A percentile compares a stretch with the other conserved stretches of the same genome.
Conservation (phyloP, 2,113 vertebrate genomes). For the Leucosticte australis region DNA sequence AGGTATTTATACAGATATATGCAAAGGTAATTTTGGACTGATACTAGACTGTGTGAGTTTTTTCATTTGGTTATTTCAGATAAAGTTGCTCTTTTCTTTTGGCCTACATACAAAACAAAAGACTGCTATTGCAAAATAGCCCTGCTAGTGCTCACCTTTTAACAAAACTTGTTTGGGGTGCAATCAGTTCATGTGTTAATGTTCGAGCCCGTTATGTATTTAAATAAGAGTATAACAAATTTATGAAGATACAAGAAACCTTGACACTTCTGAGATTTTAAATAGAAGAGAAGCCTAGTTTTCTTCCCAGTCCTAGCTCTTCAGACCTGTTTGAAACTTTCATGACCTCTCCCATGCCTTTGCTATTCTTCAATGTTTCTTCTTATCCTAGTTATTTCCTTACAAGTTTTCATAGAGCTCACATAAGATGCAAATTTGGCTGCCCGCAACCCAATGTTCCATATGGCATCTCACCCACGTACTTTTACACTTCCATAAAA, state of each 20-base stretch:
- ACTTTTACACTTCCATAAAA: not conserved
- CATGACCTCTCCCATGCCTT: not conserved
- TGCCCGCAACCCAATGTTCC: not conserved
- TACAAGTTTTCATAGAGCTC: not conserved
- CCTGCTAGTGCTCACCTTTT: not conserved
- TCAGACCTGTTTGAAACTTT: constrained; percentile 1
- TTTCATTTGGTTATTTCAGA: not conserved
- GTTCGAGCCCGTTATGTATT: not conserved
- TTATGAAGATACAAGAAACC: not conserved
- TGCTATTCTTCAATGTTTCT: not conserved
- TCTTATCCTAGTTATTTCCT: constrained; percentile 19
- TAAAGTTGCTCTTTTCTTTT: not conserved
- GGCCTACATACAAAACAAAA: not conserved
- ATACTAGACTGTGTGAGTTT: not conserved
- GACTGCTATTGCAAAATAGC: not conserved
- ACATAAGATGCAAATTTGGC: not conserved
- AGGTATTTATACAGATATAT: not conserved
- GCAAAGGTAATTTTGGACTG: not conserved
- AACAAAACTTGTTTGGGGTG: not conserved
- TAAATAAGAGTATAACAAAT: not conserved
- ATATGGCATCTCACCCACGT: not conserved
- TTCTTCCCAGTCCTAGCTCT: not conserved
- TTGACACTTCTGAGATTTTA: not conserved
- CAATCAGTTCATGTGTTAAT: not conserved
- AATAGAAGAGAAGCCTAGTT: not conserved